phyloP scores from a whole-genome alignment of 2,888 invertebrate species.

The Aphodius sticticus region DNA sequence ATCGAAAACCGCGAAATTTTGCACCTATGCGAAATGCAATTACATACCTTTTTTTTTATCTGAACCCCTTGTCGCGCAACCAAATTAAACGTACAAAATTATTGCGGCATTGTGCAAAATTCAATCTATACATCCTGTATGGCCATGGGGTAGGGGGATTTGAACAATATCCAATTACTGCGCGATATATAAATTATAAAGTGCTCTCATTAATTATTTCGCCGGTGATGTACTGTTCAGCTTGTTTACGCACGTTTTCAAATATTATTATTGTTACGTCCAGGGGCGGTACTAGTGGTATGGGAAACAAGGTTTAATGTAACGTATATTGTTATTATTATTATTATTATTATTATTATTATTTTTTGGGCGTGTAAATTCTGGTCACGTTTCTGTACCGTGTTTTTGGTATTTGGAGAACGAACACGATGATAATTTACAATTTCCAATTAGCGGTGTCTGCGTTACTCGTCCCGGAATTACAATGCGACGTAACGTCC shows the following conservation, averaged over 20 bases:
- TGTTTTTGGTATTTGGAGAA: background rate
- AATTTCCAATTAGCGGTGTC: background rate
- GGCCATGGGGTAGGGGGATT: conserved; percentile 19
- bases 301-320: background rate
- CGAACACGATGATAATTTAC: background rate
- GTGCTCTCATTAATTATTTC: conserved; percentile 36
- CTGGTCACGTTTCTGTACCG: background rate
- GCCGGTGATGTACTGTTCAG: conserved; percentile 5
- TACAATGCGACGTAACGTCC: background rate
- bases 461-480: background rate
- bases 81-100: conserved; percentile 9
- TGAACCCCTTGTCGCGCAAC: background rate
- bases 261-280: background rate
- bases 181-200: conserved; percentile 36
- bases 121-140: background rate
- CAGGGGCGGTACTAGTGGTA: background rate
- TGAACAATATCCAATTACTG: conserved; percentile 37
- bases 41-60: background rate
- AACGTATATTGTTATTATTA: background rate
- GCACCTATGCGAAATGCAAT: background rate
- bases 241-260: background rate
- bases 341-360: background rate
- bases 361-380: background rate
- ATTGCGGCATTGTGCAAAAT: conserved; percentile 12
- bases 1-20: background rate